Conservation (phyloP, 2,113 vertebrate genomes). For the Cryptoleucopteryx plumbea region DNA sequence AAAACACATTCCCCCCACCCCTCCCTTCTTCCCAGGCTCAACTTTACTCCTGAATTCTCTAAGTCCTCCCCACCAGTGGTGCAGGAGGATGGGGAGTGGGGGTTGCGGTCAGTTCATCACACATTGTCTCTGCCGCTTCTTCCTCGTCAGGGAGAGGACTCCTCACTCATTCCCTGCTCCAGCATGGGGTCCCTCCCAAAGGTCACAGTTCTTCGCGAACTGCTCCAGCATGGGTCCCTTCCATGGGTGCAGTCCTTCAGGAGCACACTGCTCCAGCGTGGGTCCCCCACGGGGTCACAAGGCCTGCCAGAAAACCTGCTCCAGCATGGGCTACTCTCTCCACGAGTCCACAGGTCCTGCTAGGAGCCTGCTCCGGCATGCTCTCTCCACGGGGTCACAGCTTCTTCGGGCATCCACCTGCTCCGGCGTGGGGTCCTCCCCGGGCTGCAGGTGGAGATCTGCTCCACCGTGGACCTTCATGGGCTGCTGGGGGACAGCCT, state of each 20-base stretch:
- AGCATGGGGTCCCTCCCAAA: background rate
- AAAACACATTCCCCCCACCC: background rate
- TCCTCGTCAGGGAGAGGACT: background rate
- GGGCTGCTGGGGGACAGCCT: background rate
- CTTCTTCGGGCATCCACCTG: background rate
- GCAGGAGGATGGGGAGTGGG: background rate
- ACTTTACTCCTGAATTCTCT: background rate
- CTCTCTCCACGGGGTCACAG: background rate
- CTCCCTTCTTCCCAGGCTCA: background rate
- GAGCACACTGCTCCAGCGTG: background rate
- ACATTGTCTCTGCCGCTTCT: accelerated
- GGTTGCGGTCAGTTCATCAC: background rate
- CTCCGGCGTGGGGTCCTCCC: background rate
- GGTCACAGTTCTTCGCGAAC: background rate
- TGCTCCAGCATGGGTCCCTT: background rate
- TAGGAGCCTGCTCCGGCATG: too few species aligned
- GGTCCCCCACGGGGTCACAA: background rate
- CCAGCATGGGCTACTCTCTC: background rate
- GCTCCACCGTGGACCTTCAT: background rate
- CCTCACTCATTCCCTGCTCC: background rate
- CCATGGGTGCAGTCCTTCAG: background rate
- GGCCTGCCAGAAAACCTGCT: background rate
- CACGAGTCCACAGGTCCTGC: too few species aligned
- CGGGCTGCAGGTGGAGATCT: background rate
- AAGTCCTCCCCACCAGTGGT: accelerated